A percentile compares a stretch with the other conserved stretches of the same genome.
phyloP scores from a whole-genome alignment of 2,888 invertebrate species.

The Pseudanteris insignis region DNA sequence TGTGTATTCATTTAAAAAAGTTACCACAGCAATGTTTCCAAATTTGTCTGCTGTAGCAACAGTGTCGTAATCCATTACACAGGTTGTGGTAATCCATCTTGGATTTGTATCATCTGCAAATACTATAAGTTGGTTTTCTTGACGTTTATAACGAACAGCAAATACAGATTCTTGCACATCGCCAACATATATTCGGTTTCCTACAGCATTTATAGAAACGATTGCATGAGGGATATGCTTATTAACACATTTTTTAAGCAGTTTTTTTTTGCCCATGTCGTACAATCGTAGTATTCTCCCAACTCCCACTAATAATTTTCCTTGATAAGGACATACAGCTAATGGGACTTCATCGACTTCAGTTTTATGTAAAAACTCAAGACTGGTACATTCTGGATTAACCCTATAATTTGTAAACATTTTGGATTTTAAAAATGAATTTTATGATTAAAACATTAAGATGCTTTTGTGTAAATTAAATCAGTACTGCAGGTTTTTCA shows the following conservation, averaged over 20 bases:
- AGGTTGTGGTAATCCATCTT: slow-evolving; percentile 92
- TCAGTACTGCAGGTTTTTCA: slow-evolving; percentile 67
- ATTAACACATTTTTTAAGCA: slow-evolving; percentile 97
- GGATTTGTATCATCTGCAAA: slow-evolving; percentile 99
- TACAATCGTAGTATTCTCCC: slow-evolving; percentile 85
- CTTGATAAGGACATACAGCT: slow-evolving; percentile 90
- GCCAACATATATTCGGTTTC: slow-evolving; percentile 92
- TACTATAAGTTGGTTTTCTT: slow-evolving; percentile 96
- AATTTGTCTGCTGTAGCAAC: slow-evolving; percentile 98
- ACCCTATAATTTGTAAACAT: slow-evolving; percentile 64
- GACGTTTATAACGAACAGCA: slow-evolving; percentile 91
- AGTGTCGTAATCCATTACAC: slow-evolving; percentile 94
- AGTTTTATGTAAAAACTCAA: slow-evolving; percentile 95
- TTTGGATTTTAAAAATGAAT: slow-evolving; percentile 3
- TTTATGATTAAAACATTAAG: not conserved
- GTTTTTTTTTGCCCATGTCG: slow-evolving; percentile 95
- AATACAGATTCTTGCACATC: slow-evolving; percentile 98
- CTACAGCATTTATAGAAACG: slow-evolving; percentile 91
- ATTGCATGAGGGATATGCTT: slow-evolving; percentile 97
- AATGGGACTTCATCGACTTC: slow-evolving; percentile 90
- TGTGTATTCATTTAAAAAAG: too few relatives aligned
- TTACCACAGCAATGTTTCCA: slow-evolving; percentile 91
- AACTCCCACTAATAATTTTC: slow-evolving; percentile 77
- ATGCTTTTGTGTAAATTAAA: not conserved
- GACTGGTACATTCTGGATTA: slow-evolving; percentile 79